These are phyloP conservation scores for Epinephelus malabaricus DNA, from an alignment of 2,797 vertebrate species.

Conservation along the genomic window DNA sequence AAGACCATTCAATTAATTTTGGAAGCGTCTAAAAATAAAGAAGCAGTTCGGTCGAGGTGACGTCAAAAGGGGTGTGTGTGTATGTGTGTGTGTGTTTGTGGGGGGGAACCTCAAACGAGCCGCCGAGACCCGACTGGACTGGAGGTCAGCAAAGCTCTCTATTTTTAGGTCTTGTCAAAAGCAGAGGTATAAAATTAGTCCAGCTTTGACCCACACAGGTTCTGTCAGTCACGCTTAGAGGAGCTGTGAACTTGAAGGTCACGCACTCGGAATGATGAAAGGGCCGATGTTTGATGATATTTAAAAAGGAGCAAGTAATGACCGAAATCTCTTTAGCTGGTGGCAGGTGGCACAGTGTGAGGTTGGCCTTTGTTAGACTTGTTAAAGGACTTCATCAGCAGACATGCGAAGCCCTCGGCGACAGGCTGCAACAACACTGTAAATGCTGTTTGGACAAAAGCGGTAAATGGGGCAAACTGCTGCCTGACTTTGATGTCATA, in stretches of 20 bases:
- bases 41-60: conserved; percentile 59
- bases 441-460: conserved; percentile 27
- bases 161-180: conserved; percentile 84
- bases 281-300: conserved; percentile 76
- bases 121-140: conserved; percentile 26
- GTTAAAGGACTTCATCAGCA: conserved; percentile 66
- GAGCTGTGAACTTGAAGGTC: conserved; percentile 75
- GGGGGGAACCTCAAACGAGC: conserved; percentile 46
- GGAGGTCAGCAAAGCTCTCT: conserved; percentile 77
- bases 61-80: conserved; percentile 64
- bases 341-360: conserved; percentile 76
- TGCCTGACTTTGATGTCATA: conserved; percentile 17
- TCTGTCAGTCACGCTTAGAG: conserved; percentile 75
- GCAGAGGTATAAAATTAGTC: conserved; percentile 73
- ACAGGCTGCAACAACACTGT: conserved; percentile 36
- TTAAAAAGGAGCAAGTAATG: conserved; percentile 82
- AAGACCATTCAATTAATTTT: conserved; percentile 78
- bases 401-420: conserved; percentile 46
- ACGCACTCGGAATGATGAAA: conserved; percentile 75
- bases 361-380: conserved; percentile 65
- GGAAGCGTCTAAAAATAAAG: conserved; percentile 82
- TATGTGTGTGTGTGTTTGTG: background rate
- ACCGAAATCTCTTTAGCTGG: conserved; percentile 79
- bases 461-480: conserved; percentile 1
- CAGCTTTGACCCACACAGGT: conserved; percentile 51